Evolutionary conservation across 2,888 invertebrate species (phyloP).

Genomic region (Troglohyphantes excavatus): DNA sequence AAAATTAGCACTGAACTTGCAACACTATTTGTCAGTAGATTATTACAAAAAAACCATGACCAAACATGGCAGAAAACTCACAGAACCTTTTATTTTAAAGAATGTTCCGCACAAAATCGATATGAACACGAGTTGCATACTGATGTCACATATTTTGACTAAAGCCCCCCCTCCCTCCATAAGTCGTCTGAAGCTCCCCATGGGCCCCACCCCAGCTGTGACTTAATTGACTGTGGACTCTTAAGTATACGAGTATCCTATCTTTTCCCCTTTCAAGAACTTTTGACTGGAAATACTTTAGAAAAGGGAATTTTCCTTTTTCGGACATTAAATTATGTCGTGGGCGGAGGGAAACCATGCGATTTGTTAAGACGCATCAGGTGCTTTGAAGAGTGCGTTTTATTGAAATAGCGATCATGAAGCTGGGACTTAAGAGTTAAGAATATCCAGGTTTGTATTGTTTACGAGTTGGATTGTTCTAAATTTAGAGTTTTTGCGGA

Average conservation of each 20-base stretch:
- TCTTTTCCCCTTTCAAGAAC: slow-evolving; percentile 14
- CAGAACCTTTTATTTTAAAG: slow-evolving; percentile 17
- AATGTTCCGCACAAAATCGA: slow-evolving; percentile 50
- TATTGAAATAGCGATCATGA: too few relatives aligned
- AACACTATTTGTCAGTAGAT: too few relatives aligned
- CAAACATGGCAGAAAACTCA: slow-evolving; percentile 31
- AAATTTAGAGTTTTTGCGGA: too few relatives aligned
- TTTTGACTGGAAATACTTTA: slow-evolving; percentile 16
- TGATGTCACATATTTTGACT: slow-evolving; percentile 70
- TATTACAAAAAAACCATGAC: too few relatives aligned
- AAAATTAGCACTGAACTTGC: too few relatives aligned
- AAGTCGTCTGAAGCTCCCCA: slow-evolving; percentile 39
- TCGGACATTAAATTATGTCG: slow-evolving; percentile 47
- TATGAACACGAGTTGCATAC: slow-evolving; percentile 72
- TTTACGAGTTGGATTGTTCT: too few relatives aligned
- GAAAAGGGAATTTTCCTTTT: slow-evolving; percentile 36
- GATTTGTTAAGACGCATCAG: slow-evolving; percentile 16
- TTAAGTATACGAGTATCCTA: slow-evolving; percentile 4
- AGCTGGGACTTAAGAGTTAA: too few relatives aligned
- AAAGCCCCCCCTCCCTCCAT: slow-evolving; percentile 38
- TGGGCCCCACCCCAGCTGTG: slow-evolving; percentile 45
- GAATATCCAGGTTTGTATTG: too few relatives aligned
- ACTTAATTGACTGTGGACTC: slow-evolving; percentile 71
- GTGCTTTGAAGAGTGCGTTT: too few relatives aligned
- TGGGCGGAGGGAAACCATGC: neutral